phyloP scores from a whole-genome alignment of 2,797 vertebrate species.

The Hyperoplus immaculatus region DNA sequence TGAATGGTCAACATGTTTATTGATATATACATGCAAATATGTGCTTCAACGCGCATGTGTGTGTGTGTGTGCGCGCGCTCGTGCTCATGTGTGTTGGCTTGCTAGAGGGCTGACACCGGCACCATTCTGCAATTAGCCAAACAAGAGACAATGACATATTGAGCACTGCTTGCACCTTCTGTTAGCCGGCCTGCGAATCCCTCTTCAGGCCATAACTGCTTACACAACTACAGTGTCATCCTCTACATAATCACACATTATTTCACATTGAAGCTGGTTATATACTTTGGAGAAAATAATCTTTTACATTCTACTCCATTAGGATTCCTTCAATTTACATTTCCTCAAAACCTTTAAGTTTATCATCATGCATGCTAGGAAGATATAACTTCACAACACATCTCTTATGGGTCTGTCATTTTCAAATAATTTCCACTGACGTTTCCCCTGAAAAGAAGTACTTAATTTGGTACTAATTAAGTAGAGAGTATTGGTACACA shows the following conservation, averaged over 20 bases:
- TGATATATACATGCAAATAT: background rate
- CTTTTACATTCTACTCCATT: no score
- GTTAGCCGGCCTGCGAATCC: constrained; percentile 58
- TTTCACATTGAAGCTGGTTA: background rate
- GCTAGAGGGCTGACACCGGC: constrained; percentile 62
- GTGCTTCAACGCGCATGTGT: background rate
- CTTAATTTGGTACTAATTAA: constrained; percentile 13
- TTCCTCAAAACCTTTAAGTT: background rate
- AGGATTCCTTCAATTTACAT: background rate
- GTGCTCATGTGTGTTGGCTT: constrained; percentile 33
- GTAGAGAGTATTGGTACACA: background rate
- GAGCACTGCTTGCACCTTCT: constrained; percentile 75
- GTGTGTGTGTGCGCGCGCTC: background rate
- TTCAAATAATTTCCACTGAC: background rate
- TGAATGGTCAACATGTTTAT: constrained; percentile 3
- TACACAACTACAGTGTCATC: constrained; percentile 33
- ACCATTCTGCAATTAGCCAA: constrained; percentile 71
- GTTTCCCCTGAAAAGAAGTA: background rate
- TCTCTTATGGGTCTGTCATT: background rate
- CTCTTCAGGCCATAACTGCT: constrained; percentile 57
- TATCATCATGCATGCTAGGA: background rate
- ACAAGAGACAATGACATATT: constrained; percentile 74
- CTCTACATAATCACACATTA: background rate
- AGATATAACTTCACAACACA: background rate
- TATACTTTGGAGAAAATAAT: background rate